phyloP scores from a whole-genome alignment of 1,140 invertebrate species.

The Eriocheir sinensis region DNA sequence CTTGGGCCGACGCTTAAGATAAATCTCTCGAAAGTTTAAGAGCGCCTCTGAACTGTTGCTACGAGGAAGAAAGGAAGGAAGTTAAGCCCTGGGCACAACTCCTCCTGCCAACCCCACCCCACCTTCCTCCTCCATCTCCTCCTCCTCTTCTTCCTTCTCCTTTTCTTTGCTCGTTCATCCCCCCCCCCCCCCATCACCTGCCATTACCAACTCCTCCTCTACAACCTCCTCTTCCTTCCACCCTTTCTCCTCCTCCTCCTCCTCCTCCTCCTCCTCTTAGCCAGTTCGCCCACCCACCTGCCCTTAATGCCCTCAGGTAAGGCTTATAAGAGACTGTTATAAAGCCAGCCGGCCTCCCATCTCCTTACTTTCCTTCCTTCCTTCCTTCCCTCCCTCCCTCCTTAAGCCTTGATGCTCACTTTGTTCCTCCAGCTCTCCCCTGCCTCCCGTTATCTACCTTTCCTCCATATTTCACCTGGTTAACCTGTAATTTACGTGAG shows the following conservation, averaged over 20 bases:
- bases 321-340: background rate
- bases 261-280: background rate
- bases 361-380: background rate
- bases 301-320: background rate
- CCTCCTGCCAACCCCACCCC: too few species aligned
- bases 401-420: background rate
- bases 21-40: conserved; percentile 46
- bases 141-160: too few species aligned
- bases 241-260: too few species aligned
- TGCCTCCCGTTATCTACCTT: background rate
- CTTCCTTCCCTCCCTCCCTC: background rate
- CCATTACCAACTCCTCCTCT: too few species aligned
- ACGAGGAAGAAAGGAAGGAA: background rate
- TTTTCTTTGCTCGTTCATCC: too few species aligned
- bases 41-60: background rate
- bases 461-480: background rate
- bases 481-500: too few species aligned
- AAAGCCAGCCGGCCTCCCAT: too few species aligned
- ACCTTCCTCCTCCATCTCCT: too few species aligned
- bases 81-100: background rate
- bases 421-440: background rate
- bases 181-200: too few species aligned
- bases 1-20: background rate
- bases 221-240: too few species aligned
- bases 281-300: background rate